phyloP scores from a whole-genome alignment of 2,113 vertebrate genomes.

The Probosciger aterrimus region DNA sequence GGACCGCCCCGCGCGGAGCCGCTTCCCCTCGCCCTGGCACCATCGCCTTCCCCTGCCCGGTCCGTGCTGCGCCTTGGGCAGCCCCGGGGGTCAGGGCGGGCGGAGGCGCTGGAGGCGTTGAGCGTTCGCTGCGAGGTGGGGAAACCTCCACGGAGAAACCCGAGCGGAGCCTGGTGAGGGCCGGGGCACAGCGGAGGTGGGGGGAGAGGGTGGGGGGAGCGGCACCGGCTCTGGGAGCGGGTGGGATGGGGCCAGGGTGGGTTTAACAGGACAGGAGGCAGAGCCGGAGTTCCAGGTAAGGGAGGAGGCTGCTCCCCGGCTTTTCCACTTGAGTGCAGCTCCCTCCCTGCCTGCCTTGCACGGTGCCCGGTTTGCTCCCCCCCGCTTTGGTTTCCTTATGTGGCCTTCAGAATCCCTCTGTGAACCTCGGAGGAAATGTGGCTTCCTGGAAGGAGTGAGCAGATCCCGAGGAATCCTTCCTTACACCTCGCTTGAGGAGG shows the following conservation, averaged over 20 bases:
- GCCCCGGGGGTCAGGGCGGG: too few species aligned
- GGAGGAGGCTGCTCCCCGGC: too few species aligned
- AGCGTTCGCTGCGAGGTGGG: not conserved
- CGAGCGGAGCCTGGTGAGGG: not conserved
- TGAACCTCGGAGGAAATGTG: not conserved
- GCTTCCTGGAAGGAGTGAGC: not conserved
- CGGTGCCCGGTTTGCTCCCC: not conserved
- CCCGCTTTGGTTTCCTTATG: not conserved
- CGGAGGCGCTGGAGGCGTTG: too few species aligned
- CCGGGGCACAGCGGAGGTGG: fast-evolving
- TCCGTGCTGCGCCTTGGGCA: too few species aligned
- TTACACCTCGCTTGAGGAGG: fast-evolving
- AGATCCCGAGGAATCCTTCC: not conserved
- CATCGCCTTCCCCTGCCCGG: not conserved
- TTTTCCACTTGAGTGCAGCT: not conserved
- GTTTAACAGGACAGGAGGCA: not conserved
- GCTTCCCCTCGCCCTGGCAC: not conserved
- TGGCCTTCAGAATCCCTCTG: not conserved
- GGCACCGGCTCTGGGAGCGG: fast-evolving
- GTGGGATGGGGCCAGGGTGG: not conserved
- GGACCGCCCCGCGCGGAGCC: not conserved
- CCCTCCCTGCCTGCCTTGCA: too few species aligned
- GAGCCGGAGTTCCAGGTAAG: not conserved
- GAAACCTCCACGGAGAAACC: not conserved
- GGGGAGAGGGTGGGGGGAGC: not conserved